Conservation (phyloP, 2,113 vertebrate species). For the Salvelinus namaycush region DNA sequence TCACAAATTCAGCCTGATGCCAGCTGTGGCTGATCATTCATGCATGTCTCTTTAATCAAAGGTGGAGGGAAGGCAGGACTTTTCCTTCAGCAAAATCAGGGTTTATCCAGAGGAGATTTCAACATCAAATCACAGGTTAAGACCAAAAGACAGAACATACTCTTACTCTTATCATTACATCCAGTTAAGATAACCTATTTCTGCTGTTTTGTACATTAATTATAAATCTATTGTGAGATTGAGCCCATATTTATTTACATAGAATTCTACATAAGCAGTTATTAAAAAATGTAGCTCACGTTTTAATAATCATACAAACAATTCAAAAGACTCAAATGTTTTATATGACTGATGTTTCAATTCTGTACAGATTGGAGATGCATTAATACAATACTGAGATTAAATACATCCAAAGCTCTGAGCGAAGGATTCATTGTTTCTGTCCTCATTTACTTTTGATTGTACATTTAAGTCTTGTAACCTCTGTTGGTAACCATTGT, state of each 20-base stretch:
- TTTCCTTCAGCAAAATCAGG: constrained; percentile 1
- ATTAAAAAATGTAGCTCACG: too few relatives aligned
- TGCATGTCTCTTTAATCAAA: constrained; percentile 21
- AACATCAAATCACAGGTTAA: constrained; percentile 11
- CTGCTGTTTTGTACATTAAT: background rate
- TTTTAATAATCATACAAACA: too few relatives aligned
- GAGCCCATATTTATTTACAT: background rate
- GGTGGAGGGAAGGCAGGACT: background rate
- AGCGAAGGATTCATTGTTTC: too few relatives aligned
- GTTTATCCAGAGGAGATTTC: background rate
- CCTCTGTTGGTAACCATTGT: background rate
- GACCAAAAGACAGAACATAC: background rate
- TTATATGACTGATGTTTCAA: too few relatives aligned
- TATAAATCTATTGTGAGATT: background rate
- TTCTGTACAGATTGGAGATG: too few relatives aligned
- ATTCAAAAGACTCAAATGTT: too few relatives aligned
- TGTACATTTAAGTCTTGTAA: background rate
- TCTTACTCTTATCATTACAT: background rate
- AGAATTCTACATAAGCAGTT: too few relatives aligned
- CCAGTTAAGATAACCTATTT: background rate
- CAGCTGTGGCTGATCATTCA: constrained; percentile 31
- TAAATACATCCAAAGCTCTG: too few relatives aligned
- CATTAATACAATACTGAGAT: too few relatives aligned
- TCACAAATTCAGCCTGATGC: background rate
- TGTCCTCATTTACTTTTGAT: background rate